Conservation (phyloP, 2,113 vertebrate genomes). For the Nipponia nippon region DNA sequence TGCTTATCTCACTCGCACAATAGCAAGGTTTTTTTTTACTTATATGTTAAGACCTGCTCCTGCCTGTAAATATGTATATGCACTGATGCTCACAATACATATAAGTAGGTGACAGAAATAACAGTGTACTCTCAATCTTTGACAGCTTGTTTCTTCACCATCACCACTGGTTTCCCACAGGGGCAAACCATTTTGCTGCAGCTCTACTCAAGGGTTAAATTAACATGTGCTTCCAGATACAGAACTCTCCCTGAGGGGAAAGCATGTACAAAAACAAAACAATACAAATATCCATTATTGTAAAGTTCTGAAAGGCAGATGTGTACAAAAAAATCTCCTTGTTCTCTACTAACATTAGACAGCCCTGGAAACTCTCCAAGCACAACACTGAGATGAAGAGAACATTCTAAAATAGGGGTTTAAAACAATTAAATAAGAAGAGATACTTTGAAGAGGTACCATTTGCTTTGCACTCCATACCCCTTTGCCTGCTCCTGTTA, state of each 20-base stretch:
- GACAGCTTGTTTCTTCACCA: not conserved
- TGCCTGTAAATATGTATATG: not conserved
- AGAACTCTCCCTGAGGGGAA: slow-evolving; percentile 38
- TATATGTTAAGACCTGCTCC: not conserved
- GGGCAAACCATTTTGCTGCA: not conserved
- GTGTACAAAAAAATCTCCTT: not conserved
- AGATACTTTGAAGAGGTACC: not conserved
- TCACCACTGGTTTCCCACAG: not conserved
- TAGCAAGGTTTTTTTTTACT: not conserved
- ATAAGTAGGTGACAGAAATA: not conserved
- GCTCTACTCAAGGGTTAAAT: slow-evolving; percentile 36
- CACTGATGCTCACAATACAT: not conserved
- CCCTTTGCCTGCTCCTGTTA: not conserved
- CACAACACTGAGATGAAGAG: not conserved
- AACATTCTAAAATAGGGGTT: not conserved
- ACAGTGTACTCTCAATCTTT: not conserved
- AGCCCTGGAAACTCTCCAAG: slow-evolving; percentile 24
- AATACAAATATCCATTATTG: slow-evolving; percentile 23
- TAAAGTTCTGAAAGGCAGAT: slow-evolving; percentile 20
- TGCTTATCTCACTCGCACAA: not conserved
- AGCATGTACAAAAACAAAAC: slow-evolving; percentile 27
- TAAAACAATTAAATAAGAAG: not conserved
- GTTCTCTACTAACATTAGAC: not conserved
- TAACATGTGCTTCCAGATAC: slow-evolving; percentile 17
- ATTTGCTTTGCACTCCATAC: not conserved